Percentiles rank a stretch among this genome's conserved stretches.
phyloP scores from a whole-genome alignment of 2,888 invertebrate species.

The Acanthosoma haemorrhoidale region DNA sequence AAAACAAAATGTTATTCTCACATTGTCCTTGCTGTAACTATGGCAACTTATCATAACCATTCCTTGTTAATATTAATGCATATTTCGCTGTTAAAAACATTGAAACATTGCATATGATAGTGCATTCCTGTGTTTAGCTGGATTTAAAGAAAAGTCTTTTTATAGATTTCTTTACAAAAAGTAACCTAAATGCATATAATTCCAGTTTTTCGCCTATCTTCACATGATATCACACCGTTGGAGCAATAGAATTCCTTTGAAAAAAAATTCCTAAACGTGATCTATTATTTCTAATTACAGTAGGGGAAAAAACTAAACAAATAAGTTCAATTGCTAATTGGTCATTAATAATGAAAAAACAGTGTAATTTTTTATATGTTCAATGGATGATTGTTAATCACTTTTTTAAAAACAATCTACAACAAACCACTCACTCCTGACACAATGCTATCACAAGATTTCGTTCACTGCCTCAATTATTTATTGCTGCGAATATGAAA shows the following conservation, averaged over 20 bases:
- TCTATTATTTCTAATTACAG: background rate
- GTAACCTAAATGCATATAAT: background rate
- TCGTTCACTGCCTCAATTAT: conserved; percentile 13
- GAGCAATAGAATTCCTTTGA: background rate
- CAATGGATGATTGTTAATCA: conserved; percentile 10
- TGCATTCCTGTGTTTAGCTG: background rate
- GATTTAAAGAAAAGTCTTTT: background rate
- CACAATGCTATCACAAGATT: conserved; percentile 21
- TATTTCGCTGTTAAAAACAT: background rate
- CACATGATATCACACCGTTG: background rate
- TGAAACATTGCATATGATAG: background rate
- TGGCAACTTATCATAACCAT: no score
- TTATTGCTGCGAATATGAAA: conserved; percentile 22
- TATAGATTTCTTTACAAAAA: no score
- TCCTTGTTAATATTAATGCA: background rate
- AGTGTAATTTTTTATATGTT: conserved; percentile 1
- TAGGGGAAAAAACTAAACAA: background rate
- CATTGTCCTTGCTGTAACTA: no score
- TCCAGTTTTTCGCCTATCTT: background rate
- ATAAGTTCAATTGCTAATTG: background rate
- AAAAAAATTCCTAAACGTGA: background rate
- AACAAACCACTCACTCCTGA: background rate
- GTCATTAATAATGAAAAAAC: conserved; percentile 6
- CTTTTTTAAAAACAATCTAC: background rate
- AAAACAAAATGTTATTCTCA: no score